Conservation (phyloP, 2,888 invertebrate species). For the Lydus trimaculatus region DNA sequence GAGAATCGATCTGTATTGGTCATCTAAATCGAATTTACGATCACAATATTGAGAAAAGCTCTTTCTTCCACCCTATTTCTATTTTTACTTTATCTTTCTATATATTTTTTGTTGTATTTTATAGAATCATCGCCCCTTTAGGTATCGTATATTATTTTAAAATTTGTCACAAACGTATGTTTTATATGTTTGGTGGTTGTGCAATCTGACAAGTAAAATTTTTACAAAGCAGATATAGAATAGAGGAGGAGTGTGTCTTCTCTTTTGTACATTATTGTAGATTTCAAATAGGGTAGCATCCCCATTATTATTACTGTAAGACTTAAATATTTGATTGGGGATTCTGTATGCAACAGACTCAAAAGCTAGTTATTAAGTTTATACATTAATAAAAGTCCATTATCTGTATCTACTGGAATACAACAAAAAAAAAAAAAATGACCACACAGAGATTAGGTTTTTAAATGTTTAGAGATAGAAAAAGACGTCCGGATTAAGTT, state of each 20-base stretch:
- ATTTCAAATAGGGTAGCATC: not conserved
- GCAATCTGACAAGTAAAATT: not conserved
- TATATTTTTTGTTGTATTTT: not conserved
- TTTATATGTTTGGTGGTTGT: slow-evolving; percentile 23
- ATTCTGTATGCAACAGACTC: slow-evolving; percentile 14
- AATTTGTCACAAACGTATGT: slow-evolving; percentile 58
- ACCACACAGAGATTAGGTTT: slow-evolving; percentile 28
- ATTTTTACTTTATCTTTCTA: not conserved
- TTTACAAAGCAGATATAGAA: not conserved
- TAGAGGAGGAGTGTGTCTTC: not conserved
- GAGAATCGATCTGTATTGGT: slow-evolving; percentile 49
- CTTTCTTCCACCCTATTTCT: slow-evolving; percentile 35
- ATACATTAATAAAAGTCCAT: slow-evolving; percentile 44
- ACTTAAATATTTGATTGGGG: slow-evolving; percentile 26
- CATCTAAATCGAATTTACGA: slow-evolving; percentile 60
- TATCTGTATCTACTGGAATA: slow-evolving; percentile 30
- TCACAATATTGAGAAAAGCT: slow-evolving; percentile 51
- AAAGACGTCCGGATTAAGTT: slow-evolving; percentile 39
- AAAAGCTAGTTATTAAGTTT: slow-evolving; percentile 35
- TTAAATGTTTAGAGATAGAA: slow-evolving; percentile 31
- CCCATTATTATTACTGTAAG: slow-evolving; percentile 9
- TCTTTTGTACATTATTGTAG: not conserved
- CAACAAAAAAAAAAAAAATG: slow-evolving; percentile 34
- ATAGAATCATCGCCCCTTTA: slow-evolving; percentile 29
- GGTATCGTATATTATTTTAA: slow-evolving; percentile 57